Evolutionary conservation across 1,140 invertebrate species (phyloP).

Genomic region (Tachypleus tridentatus): DNA sequence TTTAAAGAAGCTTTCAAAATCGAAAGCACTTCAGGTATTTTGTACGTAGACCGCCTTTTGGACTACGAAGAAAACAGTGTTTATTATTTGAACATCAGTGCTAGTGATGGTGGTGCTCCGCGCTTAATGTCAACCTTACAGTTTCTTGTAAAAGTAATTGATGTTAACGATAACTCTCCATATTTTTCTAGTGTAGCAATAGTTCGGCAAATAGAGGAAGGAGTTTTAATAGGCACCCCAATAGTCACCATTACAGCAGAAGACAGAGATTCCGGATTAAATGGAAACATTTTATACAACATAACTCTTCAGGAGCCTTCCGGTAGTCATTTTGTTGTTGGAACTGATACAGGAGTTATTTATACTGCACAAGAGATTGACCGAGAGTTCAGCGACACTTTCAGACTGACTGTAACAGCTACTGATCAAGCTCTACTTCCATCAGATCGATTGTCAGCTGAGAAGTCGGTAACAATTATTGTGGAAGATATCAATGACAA

Average conservation of each 20-base stretch:
- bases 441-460: conserved; percentile 56
- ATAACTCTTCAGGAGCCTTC: conserved; percentile 70
- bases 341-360: conserved; percentile 72
- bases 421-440: conserved; percentile 51
- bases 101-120: conserved; percentile 71
- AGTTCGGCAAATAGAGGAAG: conserved; percentile 75
- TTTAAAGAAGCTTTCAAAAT: conserved; percentile 75
- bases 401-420: conserved; percentile 45
- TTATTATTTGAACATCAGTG: conserved; percentile 73
- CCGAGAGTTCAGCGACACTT: conserved; percentile 68
- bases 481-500: conserved; percentile 95
- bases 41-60: conserved; percentile 68
- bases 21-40: conserved; percentile 61
- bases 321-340: conserved; percentile 69
- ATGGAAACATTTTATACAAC: conserved; percentile 78
- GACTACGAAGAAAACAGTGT: conserved; percentile 76
- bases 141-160: conserved; percentile 65
- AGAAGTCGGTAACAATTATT: conserved; percentile 84
- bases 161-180: conserved; percentile 88
- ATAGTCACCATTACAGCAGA: conserved; percentile 81
- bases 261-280: conserved; percentile 83
- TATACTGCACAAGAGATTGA: conserved; percentile 72
- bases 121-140: conserved; percentile 63
- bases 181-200: conserved; percentile 81
- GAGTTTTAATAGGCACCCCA: conserved; percentile 68